A percentile compares a stretch with the other conserved stretches of the same genome.
These are phyloP conservation scores for Riparia riparia DNA, from an alignment of 2,113 vertebrate species.

Conservation along the genomic window DNA sequence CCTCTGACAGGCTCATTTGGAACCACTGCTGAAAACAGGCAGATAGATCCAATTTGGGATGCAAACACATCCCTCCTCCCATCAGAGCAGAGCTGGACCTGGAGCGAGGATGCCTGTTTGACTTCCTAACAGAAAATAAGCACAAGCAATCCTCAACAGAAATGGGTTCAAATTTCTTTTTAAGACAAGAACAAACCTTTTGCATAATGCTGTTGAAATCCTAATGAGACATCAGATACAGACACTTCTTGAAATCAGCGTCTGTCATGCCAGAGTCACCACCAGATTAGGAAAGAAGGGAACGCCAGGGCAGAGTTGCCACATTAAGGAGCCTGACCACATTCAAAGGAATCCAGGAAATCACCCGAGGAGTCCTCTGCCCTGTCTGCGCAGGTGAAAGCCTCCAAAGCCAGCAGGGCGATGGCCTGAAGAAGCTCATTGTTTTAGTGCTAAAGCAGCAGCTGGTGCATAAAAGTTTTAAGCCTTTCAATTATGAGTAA, in stretches of 20 bases:
- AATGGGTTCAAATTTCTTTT: neutral
- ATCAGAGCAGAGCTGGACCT: neutral
- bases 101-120: neutral
- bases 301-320: neutral
- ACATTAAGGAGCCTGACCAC: neutral
- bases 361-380: neutral
- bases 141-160: neutral
- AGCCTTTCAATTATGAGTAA: constrained; percentile 19
- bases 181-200: neutral
- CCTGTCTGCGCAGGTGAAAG: neutral
- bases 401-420: neutral
- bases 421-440: neutral
- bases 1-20: neutral
- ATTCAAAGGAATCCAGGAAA: neutral
- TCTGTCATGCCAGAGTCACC: neutral
- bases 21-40: too few relatives aligned
- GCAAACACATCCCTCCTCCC: neutral
- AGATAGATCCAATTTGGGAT: neutral
- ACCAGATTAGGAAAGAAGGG: constrained; percentile 1
- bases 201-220: neutral
- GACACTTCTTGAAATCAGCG: neutral
- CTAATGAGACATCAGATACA: neutral
- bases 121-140: neutral
- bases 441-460: neutral
- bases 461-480: constrained; percentile 12